Percentiles rank a stretch among this genome's conserved stretches.
phyloP scores from a whole-genome alignment of 2,888 invertebrate species.

The Lepidonotus clava region DNA sequence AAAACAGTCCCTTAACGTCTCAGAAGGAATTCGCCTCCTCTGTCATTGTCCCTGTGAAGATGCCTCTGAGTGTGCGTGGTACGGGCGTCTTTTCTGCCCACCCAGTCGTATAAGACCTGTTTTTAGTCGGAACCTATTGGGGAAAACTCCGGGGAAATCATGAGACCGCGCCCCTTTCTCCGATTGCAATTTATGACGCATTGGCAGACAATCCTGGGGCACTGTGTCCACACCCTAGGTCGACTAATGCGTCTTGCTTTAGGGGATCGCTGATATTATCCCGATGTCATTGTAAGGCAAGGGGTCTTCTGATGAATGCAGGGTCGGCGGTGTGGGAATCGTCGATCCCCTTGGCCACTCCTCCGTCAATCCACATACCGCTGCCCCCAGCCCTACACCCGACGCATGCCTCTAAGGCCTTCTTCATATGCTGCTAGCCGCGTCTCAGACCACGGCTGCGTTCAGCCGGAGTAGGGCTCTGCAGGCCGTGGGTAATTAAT shows the following conservation, averaged over 20 bases:
- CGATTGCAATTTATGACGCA: constrained; percentile 49
- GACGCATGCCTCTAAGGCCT: neutral
- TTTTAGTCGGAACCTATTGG: constrained; percentile 4
- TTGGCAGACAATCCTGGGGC: constrained; percentile 15
- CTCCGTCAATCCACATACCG: neutral
- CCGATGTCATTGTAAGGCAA: neutral
- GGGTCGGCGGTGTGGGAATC: neutral
- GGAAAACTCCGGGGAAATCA: constrained; percentile 43
- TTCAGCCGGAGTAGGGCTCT: neutral
- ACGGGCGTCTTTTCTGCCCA: neutral
- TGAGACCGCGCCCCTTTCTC: neutral
- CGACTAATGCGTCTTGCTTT: neutral
- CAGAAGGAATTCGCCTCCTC: neutral
- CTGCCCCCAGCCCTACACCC: neutral
- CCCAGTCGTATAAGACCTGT: neutral
- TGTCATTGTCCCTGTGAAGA: neutral
- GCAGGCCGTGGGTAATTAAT: constrained; percentile 13
- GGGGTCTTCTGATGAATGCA: neutral
- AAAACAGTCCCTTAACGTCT: neutral
- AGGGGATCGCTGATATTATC: neutral
- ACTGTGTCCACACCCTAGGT: constrained; percentile 1
- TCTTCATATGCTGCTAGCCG: too few species aligned
- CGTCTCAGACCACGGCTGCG: too few species aligned
- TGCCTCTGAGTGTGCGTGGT: neutral
- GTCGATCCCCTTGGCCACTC: neutral